Conservation (phyloP, 2,113 vertebrate species). For the Clupea harengus region DNA sequence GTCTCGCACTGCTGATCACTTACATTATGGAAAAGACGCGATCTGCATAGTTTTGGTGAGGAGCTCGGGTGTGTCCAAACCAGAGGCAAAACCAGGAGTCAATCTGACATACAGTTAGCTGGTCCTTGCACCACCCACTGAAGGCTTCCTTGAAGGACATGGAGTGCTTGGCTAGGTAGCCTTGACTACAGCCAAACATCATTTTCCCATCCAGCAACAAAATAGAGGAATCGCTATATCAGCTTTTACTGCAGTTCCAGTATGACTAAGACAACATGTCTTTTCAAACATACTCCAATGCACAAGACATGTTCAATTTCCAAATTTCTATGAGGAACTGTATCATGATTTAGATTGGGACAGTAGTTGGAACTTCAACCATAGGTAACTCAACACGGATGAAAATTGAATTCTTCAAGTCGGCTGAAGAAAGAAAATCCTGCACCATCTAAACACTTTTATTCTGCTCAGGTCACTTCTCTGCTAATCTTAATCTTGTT, state of each 20-base stretch:
- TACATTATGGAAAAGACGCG: slow-evolving; percentile 59
- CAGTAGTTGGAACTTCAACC: neutral
- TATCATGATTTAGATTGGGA: neutral
- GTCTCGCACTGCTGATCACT: slow-evolving; percentile 60
- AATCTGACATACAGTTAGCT: slow-evolving; percentile 57
- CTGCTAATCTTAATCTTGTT: too few species aligned
- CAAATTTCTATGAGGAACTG: neutral
- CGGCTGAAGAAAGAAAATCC: too few species aligned
- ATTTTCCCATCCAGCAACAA: slow-evolving; percentile 3
- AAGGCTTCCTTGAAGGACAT: slow-evolving; percentile 59
- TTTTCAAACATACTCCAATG: neutral
- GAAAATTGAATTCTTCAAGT: too few species aligned
- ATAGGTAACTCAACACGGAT: too few species aligned
- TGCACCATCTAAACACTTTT: too few species aligned
- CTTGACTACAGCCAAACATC: slow-evolving; percentile 39
- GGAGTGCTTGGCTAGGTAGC: slow-evolving; percentile 55
- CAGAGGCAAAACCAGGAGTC: slow-evolving; percentile 66
- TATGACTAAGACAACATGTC: neutral
- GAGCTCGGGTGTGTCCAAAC: slow-evolving; percentile 41
- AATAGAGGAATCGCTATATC: neutral
- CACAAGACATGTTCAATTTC: neutral
- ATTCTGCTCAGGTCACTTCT: too few species aligned
- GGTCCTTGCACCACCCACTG: slow-evolving; percentile 59
- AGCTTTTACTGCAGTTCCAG: neutral
- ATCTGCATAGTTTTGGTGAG: slow-evolving; percentile 61